Evolutionary conservation across 2,113 vertebrate genomes (phyloP).

Genomic region (Halichoeres trimaculatus): DNA sequence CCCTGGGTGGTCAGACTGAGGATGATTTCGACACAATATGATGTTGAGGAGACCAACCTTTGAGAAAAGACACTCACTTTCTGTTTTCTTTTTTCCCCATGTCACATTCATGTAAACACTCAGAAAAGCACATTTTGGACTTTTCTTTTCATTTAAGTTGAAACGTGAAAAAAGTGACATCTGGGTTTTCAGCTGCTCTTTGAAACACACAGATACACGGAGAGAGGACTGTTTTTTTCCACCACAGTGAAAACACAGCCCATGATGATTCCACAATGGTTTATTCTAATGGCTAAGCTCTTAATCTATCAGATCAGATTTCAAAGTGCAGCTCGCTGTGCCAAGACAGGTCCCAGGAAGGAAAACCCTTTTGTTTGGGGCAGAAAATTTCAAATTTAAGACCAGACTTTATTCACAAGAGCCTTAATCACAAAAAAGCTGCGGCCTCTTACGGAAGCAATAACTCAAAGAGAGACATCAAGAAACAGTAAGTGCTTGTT

Average conservation of each 20-base stretch:
- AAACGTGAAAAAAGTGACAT: conserved; percentile 22
- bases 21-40: conserved; percentile 79
- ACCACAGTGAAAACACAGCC: conserved; percentile 51
- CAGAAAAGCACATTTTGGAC: not conserved
- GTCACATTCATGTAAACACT: conserved; percentile 26
- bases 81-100: conserved; percentile 26
- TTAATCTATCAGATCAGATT: conserved; percentile 79
- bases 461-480: conserved; percentile 55
- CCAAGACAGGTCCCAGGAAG: conserved; percentile 77
- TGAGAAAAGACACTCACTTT: conserved; percentile 45
- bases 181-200: conserved; percentile 13
- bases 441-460: conserved; percentile 54
- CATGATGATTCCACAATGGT: conserved; percentile 68
- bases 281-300: conserved; percentile 79
- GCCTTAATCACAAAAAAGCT: conserved; percentile 35
- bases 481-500: conserved; percentile 66
- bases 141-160: not conserved
- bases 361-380: conserved; percentile 67
- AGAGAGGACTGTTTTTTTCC: conserved; percentile 33
- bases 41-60: conserved; percentile 61
- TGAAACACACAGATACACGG: conserved; percentile 15
- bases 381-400: conserved; percentile 62
- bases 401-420: conserved; percentile 56
- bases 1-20: conserved; percentile 89
- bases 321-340: conserved; percentile 74